These are phyloP conservation scores for Esox lucius DNA, from an alignment of 2,797 vertebrate species.

Conservation along the genomic window DNA sequence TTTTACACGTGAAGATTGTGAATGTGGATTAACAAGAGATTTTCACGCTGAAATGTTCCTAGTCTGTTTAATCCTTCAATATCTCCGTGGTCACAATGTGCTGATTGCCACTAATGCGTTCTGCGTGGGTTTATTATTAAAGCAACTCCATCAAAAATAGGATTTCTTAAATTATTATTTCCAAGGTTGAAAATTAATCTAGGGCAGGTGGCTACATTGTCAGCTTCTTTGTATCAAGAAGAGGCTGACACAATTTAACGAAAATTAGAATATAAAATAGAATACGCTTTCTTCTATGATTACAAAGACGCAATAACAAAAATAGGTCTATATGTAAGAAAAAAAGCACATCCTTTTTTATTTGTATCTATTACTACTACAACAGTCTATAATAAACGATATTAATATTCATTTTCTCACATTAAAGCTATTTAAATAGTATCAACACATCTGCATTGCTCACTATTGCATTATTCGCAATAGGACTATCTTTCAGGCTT, in stretches of 20 bases:
- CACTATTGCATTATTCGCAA: constrained; percentile 2
- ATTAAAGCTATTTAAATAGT: too few species aligned
- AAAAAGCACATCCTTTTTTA: too few species aligned
- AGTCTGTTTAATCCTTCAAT: constrained; percentile 70
- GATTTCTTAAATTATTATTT: constrained; percentile 8
- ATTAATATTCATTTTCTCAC: too few species aligned
- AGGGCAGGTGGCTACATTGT: neutral
- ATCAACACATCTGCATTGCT: constrained; percentile 1
- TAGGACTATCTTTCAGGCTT: neutral
- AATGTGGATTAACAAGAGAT: constrained; percentile 72
- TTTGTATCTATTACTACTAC: too few species aligned
- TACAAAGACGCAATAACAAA: neutral
- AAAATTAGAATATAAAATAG: neutral
- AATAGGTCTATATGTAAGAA: too few species aligned
- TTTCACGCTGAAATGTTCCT: constrained; percentile 67
- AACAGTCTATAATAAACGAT: too few species aligned
- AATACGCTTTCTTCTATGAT: neutral
- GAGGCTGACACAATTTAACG: neutral
- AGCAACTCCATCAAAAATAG: constrained; percentile 56
- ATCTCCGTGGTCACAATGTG: constrained; percentile 66
- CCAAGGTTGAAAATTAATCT: neutral
- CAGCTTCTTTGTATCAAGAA: neutral
- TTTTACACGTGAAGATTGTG: constrained; percentile 59
- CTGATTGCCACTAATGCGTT: constrained; percentile 76
- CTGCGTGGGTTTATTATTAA: constrained; percentile 59